Base-by-base conservation (phyloP, 2,888 invertebrate species). In the Macrophya alboannulata region DNA sequence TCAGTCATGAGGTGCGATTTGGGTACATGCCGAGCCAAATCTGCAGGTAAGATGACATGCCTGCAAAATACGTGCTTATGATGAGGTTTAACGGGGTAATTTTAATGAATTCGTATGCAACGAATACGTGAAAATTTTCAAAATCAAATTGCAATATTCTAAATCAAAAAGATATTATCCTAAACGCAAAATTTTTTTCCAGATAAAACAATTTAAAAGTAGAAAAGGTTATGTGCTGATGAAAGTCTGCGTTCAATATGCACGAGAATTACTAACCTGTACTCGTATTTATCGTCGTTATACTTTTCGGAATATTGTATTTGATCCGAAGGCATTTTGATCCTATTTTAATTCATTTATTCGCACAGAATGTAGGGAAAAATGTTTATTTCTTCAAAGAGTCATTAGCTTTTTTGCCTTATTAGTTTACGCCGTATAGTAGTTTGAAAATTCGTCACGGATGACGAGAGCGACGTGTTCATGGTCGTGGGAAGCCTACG, bases 231-330 rank as follows among this genome's bases (percentile, higher is more conserved):
- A 84, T 51, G 65, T 43, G 31, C 25, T 17, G 9, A 12, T 25
- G 8, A 25, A 51, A 48, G n/a, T 40, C 62, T 12, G 37, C 25
- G 4, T 15, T 55, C 40, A 25, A n/a, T 15, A 79, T 12, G 76
- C 86, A 85, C 84, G 65, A 85, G 81, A 86, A 59, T 74, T 45
- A 86, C 92, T 92, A 94, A 97, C 98, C 98, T 97, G 94, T 98
- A 99, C 92, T 98, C 98, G 92, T 96, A 98, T 81, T 96, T 95
- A 89, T 97, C 97, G 94, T 99, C 98, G 87, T 95, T 96, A 91
- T 99, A 99, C 93, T 98, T 97, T 92, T 98, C 98, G 0, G 98
- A 98, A 94, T 99, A 99, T 91, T 98, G 98, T 91, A 99, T 98
- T 93, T 97, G 96, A 92, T 97, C 97, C 62, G 95, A 95, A 3